phyloP scores from a whole-genome alignment of 2,797 vertebrate genomes.

The Paramormyrops hopkinsi region DNA sequence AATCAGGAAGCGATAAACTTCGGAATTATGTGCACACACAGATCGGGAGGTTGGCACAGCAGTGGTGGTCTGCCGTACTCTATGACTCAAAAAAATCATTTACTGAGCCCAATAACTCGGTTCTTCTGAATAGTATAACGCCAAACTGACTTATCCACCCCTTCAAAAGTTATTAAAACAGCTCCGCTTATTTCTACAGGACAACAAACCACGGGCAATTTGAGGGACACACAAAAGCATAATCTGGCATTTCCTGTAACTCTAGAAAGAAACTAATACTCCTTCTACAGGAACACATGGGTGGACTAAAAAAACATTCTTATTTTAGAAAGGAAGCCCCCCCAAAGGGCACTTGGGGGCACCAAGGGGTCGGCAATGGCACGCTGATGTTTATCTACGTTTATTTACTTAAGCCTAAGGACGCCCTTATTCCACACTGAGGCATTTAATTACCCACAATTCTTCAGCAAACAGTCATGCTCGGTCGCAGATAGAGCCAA shows the following conservation, averaged over 20 bases:
- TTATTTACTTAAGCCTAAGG: conserved; percentile 43
- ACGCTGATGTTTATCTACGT: conserved; percentile 19
- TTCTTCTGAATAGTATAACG: background rate
- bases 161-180: background rate
- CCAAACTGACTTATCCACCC: background rate
- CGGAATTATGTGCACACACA: background rate
- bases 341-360: conserved; percentile 25
- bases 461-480: conserved; percentile 39
- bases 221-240: background rate
- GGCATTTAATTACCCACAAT: conserved; percentile 41
- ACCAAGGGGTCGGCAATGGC: conserved; percentile 28
- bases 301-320: conserved; percentile 22
- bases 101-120: background rate
- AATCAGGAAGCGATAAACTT: background rate
- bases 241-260: background rate
- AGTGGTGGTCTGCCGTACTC: background rate
- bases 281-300: background rate
- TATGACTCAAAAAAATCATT: background rate
- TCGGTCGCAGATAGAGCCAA: conserved; percentile 33
- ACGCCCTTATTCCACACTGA: conserved; percentile 32
- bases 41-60: conserved; percentile 6
- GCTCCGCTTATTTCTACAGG: background rate
- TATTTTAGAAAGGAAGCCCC: conserved; percentile 37
- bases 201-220: background rate
- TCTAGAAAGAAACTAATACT: background rate